These are phyloP conservation scores for Globia sparganii DNA, from an alignment of 2,888 invertebrate species.

Conservation along the genomic window DNA sequence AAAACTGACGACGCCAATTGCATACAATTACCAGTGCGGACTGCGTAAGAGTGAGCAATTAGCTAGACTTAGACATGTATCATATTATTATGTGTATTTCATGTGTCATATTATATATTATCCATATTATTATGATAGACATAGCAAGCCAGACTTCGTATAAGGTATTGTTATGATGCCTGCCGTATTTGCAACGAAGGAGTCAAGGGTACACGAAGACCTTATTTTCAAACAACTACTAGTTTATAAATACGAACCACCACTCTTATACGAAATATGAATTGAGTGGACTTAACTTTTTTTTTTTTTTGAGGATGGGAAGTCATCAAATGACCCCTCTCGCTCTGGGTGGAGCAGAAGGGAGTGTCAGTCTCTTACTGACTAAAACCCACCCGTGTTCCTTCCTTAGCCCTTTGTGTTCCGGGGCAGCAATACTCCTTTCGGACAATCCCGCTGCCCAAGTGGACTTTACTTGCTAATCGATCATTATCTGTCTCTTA, in stretches of 20 bases:
- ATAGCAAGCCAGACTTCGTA: neutral
- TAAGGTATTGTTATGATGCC: conserved; percentile 30
- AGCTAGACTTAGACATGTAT: neutral
- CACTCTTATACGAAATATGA: neutral
- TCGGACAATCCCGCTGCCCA: too few species aligned
- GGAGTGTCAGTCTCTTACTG: too few species aligned
- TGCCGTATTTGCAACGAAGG: conserved; percentile 11
- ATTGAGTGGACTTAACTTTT: conserved; percentile 4
- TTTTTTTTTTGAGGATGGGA: too few species aligned
- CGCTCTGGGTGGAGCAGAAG: too few species aligned
- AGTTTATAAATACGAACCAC: neutral
- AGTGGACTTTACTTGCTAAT: neutral
- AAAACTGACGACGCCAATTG: conserved; percentile 27
- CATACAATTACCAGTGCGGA: conserved; percentile 17
- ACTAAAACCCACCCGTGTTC: too few species aligned
- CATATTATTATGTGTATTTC: too few species aligned
- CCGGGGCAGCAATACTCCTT: too few species aligned
- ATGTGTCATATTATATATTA: neutral
- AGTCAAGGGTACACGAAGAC: neutral
- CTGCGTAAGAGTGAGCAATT: conserved; percentile 22
- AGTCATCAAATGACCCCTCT: too few species aligned
- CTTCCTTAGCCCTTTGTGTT: too few species aligned
- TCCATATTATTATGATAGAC: conserved; percentile 23
- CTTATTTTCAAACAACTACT: conserved; percentile 7
- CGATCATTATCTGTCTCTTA: conserved; percentile 13